These are phyloP conservation scores for Diabrotica virgifera DNA, from an alignment of 1,140 invertebrate species.

Conservation along the genomic window DNA sequence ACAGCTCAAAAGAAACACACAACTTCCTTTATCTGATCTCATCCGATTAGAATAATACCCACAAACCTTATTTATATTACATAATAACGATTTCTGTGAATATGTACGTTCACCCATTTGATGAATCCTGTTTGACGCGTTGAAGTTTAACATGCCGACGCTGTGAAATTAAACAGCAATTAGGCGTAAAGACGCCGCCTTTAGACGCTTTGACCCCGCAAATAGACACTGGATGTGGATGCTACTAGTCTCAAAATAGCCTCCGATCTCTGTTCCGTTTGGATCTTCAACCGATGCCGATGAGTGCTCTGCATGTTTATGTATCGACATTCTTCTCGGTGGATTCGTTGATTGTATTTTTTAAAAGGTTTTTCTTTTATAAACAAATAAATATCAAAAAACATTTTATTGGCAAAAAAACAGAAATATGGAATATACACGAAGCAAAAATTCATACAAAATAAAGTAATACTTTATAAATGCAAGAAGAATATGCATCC, in stretches of 20 bases:
- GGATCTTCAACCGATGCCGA: background rate
- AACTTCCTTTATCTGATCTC: no score
- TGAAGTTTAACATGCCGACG: conserved; percentile 4
- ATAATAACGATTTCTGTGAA: conserved; percentile 1
- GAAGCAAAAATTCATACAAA: no score
- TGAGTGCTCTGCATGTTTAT: no score
- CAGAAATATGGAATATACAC: no score
- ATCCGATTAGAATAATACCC: background rate
- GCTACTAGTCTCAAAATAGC: conserved; percentile 7
- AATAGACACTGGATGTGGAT: conserved; percentile 1
- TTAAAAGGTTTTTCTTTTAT: no score
- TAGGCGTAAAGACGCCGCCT: conserved; percentile 12
- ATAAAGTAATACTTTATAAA: no score
- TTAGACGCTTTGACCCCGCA: conserved; percentile 6
- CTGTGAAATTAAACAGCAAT: conserved; percentile 14
- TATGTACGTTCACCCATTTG: background rate
- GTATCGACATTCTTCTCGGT: no score
- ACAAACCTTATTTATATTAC: background rate
- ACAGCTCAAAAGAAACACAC: no score
- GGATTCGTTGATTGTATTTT: no score
- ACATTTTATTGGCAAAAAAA: no score
- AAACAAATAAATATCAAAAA: no score
- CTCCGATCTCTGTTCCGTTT: background rate
- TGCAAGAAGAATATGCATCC: no score
- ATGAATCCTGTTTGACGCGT: background rate